Percentiles rank a stretch among this genome's conserved stretches.
These are phyloP conservation scores for Rhagologus leucostigma DNA, from an alignment of 2,113 vertebrate species.

Conservation along the genomic window DNA sequence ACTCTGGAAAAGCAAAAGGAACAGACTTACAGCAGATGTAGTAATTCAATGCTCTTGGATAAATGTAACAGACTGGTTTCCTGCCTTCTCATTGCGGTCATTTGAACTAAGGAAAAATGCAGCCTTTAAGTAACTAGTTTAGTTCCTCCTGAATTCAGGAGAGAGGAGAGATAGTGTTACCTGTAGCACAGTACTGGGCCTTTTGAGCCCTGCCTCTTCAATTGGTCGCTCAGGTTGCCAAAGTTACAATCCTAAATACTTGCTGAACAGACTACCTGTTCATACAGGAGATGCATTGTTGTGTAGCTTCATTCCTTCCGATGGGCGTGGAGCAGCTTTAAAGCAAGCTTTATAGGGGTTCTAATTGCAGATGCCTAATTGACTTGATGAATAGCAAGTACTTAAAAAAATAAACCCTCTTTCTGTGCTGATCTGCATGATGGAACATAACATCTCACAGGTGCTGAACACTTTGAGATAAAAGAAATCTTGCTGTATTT, in stretches of 20 bases:
- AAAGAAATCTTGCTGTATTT: conserved; percentile 49
- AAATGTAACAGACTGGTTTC: not conserved
- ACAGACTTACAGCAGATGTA: not conserved
- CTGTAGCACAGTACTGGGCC: conserved; percentile 33
- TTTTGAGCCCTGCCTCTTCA: conserved; percentile 54
- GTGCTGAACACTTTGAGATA: conserved; percentile 62
- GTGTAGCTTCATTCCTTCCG: conserved; percentile 75
- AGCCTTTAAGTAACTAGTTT: conserved; percentile 26
- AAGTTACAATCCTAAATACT: conserved; percentile 69
- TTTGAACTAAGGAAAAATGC: conserved; percentile 7
- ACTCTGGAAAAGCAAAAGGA: not conserved
- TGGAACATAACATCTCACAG: conserved; percentile 66
- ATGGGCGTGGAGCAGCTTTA: conserved; percentile 78
- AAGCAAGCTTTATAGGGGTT: conserved; percentile 75
- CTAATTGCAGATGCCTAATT: conserved; percentile 80
- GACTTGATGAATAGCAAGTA: conserved; percentile 73
- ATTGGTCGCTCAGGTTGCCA: conserved; percentile 68
- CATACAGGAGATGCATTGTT: conserved; percentile 80
- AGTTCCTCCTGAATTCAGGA: conserved; percentile 37
- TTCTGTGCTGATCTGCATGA: conserved; percentile 63
- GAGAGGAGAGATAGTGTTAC: conserved; percentile 52
- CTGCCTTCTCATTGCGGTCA: conserved; percentile 8
- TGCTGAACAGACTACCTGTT: conserved; percentile 74
- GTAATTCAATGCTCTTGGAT: not conserved
- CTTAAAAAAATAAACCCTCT: conserved; percentile 66